phyloP scores from a whole-genome alignment of 2,888 invertebrate genomes.

The Nephrotoma flavescens region DNA sequence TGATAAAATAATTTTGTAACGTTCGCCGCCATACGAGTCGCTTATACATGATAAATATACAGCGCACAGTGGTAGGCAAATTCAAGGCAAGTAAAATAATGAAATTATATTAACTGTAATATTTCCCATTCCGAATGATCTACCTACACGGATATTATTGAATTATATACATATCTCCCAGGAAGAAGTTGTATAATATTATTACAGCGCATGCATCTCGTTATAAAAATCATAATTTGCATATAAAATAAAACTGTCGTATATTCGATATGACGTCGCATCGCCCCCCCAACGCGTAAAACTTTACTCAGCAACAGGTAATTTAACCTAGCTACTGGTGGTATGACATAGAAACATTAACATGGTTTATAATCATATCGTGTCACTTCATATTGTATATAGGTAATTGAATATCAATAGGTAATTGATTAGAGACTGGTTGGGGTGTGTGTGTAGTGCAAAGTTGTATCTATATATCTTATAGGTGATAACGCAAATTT shows the following conservation, averaged over 20 bases:
- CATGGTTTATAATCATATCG: no score
- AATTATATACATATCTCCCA: neutral
- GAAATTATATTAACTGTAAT: neutral
- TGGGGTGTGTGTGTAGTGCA: no score
- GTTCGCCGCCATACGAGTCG: neutral
- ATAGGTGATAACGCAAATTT: no score
- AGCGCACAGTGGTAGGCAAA: neutral
- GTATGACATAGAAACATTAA: no score
- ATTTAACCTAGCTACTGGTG: no score
- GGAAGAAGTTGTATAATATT: neutral
- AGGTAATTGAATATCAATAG: no score
- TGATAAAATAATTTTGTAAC: neutral
- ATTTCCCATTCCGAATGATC: neutral
- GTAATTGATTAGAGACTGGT: no score
- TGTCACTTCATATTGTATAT: no score
- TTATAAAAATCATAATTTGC: neutral
- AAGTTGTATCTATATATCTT: no score
- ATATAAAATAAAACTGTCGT: neutral
- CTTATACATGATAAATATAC: neutral
- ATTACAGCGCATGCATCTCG: neutral
- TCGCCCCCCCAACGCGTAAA: neutral
- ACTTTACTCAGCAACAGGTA: no score
- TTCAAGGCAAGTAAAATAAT: neutral
- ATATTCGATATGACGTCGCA: neutral
- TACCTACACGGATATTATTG: neutral